Conservation (phyloP, 2,888 invertebrate species). For the Pilophorus perplexus region DNA sequence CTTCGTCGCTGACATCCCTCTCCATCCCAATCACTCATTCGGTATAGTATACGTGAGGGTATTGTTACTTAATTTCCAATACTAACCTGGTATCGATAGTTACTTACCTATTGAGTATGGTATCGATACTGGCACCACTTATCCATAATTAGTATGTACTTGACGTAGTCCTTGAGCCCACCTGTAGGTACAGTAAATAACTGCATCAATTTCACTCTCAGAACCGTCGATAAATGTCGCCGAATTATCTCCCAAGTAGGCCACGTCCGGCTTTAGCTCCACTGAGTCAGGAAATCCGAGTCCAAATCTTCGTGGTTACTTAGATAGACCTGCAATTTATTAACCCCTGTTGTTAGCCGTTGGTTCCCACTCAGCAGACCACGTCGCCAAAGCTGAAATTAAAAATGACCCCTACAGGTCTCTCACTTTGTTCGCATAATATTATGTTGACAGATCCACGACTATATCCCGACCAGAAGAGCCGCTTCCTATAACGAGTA, state of each 20-base stretch:
- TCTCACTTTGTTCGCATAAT: not conserved
- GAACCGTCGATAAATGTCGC: conserved; percentile 62
- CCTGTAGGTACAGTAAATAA: conserved; percentile 76
- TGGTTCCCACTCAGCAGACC: too few species aligned
- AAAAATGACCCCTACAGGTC: not conserved
- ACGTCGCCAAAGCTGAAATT: not conserved
- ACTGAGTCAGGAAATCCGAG: conserved; percentile 55
- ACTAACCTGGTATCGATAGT: not conserved
- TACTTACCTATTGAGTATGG: too few species aligned
- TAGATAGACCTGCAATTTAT: conserved; percentile 48
- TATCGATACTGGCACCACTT: not conserved
- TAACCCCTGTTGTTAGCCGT: too few species aligned
- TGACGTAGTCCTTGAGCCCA: too few species aligned
- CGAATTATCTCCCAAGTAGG: conserved; percentile 51
- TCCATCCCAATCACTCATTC: too few species aligned
- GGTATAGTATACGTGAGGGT: not conserved
- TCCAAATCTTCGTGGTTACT: conserved; percentile 47
- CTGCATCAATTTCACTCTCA: conserved; percentile 60
- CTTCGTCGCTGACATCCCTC: too few species aligned
- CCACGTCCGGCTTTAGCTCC: conserved; percentile 56
- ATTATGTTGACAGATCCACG: conserved; percentile 62
- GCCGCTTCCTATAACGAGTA: conserved; percentile 81
- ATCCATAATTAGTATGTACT: too few species aligned
- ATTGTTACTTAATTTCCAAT: not conserved
- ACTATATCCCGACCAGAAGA: conserved; percentile 81